Conservation (phyloP, 2,888 invertebrate genomes). For the Drosophila fungiperda region DNA sequence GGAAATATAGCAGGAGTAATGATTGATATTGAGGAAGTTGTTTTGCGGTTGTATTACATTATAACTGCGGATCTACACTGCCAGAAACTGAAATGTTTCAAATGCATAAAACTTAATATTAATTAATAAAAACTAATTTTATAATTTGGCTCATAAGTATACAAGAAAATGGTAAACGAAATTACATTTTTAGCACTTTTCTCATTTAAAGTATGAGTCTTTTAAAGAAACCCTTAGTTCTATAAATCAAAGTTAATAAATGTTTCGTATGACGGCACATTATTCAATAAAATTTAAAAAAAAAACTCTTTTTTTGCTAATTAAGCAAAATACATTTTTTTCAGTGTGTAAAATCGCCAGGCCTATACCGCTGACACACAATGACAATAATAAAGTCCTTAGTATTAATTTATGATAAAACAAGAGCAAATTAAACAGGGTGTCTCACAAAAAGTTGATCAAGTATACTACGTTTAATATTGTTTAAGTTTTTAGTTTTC, state of each 20-base stretch:
- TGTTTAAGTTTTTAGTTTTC: not conserved
- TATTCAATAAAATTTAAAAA: not conserved
- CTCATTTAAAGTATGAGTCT: not conserved
- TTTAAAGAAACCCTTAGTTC: not conserved
- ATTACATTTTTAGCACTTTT: not conserved
- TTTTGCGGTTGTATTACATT: constrained; percentile 57
- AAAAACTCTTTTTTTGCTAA: not conserved
- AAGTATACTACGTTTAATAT: not conserved
- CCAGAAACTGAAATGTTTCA: not conserved
- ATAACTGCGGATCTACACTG: constrained; percentile 45
- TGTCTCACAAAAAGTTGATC: constrained; percentile 30
- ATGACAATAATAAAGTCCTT: constrained; percentile 69
- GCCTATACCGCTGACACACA: constrained; percentile 37
- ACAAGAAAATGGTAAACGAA: not conserved
- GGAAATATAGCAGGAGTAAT: constrained; percentile 68
- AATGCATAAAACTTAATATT: not conserved
- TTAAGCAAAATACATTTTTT: constrained; percentile 8
- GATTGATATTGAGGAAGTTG: constrained; percentile 80
- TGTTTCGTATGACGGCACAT: not conserved
- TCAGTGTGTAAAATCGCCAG: constrained; percentile 52
- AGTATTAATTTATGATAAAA: constrained; percentile 57
- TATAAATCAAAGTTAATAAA: not conserved
- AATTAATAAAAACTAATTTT: not conserved
- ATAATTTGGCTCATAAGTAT: not conserved
- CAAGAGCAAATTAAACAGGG: constrained; percentile 58